These are phyloP conservation scores for Tenthredo distinguenda DNA, from an alignment of 2,888 invertebrate species.

Conservation along the genomic window DNA sequence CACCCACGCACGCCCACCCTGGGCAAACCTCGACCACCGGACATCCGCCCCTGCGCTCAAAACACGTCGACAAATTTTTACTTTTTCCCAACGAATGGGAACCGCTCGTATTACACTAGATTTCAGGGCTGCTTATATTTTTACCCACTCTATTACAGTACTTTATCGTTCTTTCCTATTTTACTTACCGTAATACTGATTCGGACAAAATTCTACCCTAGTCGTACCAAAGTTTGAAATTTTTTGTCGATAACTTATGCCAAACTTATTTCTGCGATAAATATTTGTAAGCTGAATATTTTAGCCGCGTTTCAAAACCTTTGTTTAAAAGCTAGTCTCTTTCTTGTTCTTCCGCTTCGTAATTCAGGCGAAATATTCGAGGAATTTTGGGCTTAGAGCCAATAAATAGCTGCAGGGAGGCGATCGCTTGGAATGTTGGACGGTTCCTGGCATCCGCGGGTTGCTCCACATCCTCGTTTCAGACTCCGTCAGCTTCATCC, in stretches of 20 bases:
- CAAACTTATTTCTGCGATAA: neutral
- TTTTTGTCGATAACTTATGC: neutral
- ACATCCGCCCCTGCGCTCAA: slow-evolving; percentile 53
- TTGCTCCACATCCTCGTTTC: neutral
- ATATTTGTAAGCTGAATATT: no score
- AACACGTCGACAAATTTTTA: slow-evolving; percentile 49
- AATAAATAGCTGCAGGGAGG: slow-evolving; percentile 47
- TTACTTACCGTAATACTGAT: neutral
- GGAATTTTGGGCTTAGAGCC: slow-evolving; percentile 47
- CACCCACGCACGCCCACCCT: slow-evolving; percentile 19
- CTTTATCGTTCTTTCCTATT: neutral
- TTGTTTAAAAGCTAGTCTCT: neutral
- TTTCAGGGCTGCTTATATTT: neutral
- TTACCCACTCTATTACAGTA: neutral
- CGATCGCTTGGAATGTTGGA: slow-evolving; percentile 52
- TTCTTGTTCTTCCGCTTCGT: slow-evolving; percentile 27
- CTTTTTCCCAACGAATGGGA: neutral
- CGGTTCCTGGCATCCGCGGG: slow-evolving; percentile 32
- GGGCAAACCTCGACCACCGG: slow-evolving; percentile 51
- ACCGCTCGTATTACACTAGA: slow-evolving; percentile 30
- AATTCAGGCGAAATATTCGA: slow-evolving; percentile 46
- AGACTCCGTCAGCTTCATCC: neutral
- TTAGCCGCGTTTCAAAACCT: neutral
- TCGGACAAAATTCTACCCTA: neutral
- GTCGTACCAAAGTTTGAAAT: neutral